phyloP scores from a whole-genome alignment of 2,113 vertebrate genomes.

The Callochromis pleurospilus region DNA sequence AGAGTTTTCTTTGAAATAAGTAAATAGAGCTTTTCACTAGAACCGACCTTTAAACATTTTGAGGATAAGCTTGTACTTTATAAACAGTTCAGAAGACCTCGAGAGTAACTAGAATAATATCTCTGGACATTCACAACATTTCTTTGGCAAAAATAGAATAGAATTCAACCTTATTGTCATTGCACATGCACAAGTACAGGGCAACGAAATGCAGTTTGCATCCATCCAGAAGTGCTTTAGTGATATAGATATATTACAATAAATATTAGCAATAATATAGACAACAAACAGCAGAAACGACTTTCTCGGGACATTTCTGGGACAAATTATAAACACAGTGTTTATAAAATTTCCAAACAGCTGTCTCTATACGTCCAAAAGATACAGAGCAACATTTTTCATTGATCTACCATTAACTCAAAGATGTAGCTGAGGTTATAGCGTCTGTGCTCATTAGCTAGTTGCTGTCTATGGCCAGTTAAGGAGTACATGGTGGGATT shows the following conservation, averaged over 20 bases:
- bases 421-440: neutral
- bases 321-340: neutral
- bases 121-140: neutral
- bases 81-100: neutral
- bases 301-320: neutral
- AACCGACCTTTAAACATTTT: neutral
- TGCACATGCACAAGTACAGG: no score
- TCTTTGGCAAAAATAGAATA: neutral
- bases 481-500: neutral
- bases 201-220: no score
- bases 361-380: neutral
- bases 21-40: neutral
- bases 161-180: no score
- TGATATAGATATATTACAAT: no score
- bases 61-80: neutral
- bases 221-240: no score
- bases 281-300: neutral
- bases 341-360: neutral
- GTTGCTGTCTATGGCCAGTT: neutral
- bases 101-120: neutral
- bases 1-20: neutral
- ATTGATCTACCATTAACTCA: neutral
- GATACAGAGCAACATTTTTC: neutral
- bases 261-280: no score
- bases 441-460: neutral